These are phyloP conservation scores for Polydrusus tereticollis DNA, from an alignment of 2,888 invertebrate species.

Conservation along the genomic window DNA sequence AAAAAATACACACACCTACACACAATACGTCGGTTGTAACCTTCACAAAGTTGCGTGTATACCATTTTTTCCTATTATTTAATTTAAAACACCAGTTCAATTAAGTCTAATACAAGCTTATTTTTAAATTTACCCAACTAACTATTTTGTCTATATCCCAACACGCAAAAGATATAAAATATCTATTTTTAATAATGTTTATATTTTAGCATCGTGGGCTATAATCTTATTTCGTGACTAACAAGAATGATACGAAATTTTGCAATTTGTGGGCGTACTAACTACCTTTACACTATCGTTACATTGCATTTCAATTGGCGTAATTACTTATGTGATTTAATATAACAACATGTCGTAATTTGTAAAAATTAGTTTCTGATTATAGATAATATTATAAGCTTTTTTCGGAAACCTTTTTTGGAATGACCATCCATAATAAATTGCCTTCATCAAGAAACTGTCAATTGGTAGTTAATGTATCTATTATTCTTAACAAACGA, in stretches of 20 bases:
- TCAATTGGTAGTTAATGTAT: too few species aligned
- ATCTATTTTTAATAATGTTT: conserved; percentile 42
- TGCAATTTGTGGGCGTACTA: conserved; percentile 25
- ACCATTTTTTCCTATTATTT: conserved; percentile 9
- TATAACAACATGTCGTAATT: too few species aligned
- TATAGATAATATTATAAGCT: too few species aligned
- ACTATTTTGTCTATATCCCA: conserved; percentile 14
- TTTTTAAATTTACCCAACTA: conserved; percentile 6
- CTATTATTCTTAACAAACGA: too few species aligned
- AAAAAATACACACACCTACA: background rate
- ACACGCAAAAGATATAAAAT: conserved; percentile 34
- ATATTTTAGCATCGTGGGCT: conserved; percentile 23
- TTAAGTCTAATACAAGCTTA: conserved; percentile 15
- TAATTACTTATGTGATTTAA: too few species aligned
- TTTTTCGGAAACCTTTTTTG: too few species aligned
- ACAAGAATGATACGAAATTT: conserved; percentile 21
- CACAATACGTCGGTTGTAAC: background rate
- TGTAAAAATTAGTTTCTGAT: too few species aligned
- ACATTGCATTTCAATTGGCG: background rate
- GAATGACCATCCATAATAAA: too few species aligned
- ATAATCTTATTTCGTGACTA: conserved; percentile 29
- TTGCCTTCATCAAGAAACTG: too few species aligned
- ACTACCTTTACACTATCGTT: conserved; percentile 16
- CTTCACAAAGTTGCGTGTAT: conserved; percentile 19
- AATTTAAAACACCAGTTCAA: conserved; percentile 17